Conservation (phyloP, 2,888 invertebrate genomes). For the Pollenia labialis region DNA sequence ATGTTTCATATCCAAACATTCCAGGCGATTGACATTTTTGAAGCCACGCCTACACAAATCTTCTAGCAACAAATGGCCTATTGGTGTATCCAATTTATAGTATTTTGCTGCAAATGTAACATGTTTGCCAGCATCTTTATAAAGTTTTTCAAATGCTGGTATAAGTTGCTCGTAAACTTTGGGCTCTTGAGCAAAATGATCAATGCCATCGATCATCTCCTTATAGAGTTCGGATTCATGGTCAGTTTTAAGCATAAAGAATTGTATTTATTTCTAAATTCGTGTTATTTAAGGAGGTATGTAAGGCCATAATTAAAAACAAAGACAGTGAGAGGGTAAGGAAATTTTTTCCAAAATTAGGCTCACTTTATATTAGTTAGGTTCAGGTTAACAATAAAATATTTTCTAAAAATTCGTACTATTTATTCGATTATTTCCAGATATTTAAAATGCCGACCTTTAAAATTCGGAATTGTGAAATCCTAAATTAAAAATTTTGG, state of each 20-base stretch:
- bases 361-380: no score
- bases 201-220: slow-evolving; percentile 69
- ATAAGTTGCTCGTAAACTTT: slow-evolving; percentile 77
- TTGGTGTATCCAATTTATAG: slow-evolving; percentile 66
- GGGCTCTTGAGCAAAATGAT: slow-evolving; percentile 77
- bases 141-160: slow-evolving; percentile 77
- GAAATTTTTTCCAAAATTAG: no score
- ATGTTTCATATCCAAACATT: slow-evolving; percentile 78
- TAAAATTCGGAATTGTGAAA: no score
- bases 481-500: no score
- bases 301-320: no score
- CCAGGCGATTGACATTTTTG: slow-evolving; percentile 76
- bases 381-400: no score
- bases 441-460: no score
- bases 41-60: slow-evolving; percentile 77
- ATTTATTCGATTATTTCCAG: no score
- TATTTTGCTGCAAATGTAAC: slow-evolving; percentile 73
- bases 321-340: no score
- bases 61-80: slow-evolving; percentile 77
- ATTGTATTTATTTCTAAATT: not conserved
- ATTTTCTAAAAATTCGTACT: no score
- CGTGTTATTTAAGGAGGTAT: no score
- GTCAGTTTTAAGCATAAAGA: slow-evolving; percentile 75
- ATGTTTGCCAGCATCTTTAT: slow-evolving; percentile 73
- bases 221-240: slow-evolving; percentile 67